These are phyloP conservation scores for Corythucha ciliata DNA, from an alignment of 2,888 invertebrate species.

Conservation along the genomic window DNA sequence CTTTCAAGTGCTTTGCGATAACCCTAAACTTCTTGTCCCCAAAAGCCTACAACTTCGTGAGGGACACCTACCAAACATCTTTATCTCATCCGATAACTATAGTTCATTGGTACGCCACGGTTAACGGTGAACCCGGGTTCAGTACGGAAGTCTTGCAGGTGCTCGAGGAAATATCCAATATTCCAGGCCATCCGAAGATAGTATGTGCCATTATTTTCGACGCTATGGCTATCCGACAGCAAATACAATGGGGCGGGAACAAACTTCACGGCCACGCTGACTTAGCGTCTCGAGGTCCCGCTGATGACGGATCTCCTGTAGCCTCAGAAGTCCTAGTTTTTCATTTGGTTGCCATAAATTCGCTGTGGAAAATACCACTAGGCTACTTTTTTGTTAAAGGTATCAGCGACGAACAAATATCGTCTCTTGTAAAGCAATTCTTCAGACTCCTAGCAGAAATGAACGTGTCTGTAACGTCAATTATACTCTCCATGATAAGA, in stretches of 20 bases:
- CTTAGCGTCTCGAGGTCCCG: conserved; percentile 17
- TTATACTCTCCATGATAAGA: conserved; percentile 24
- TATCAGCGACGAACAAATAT: conserved; percentile 22
- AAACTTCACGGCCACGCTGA: conserved; percentile 22
- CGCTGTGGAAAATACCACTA: conserved; percentile 23
- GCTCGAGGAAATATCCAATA: conserved; percentile 17
- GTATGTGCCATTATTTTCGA: conserved; percentile 21
- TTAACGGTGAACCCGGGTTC: conserved; percentile 22
- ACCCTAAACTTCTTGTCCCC: conserved; percentile 16
- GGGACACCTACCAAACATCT: conserved; percentile 7
- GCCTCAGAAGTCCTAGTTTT: conserved; percentile 25
- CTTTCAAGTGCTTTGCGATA: conserved; percentile 9
- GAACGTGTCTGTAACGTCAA: conserved; percentile 17
- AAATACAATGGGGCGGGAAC: conserved; percentile 20
- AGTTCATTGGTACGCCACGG: conserved; percentile 1
- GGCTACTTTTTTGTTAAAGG: conserved; percentile 24
- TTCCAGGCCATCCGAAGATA: conserved; percentile 1
- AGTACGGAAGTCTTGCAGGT: conserved; percentile 13
- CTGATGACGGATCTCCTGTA: conserved; percentile 22
- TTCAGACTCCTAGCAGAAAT: conserved; percentile 20
- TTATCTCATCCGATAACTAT: conserved; percentile 17
- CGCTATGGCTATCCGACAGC: conserved; percentile 17
- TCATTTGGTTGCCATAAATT: conserved; percentile 21
- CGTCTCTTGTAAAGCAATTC: conserved; percentile 21
- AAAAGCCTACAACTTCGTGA: conserved; percentile 17